A percentile compares a stretch with the other conserved stretches of the same genome.
Evolutionary conservation across 2,888 invertebrate species (phyloP).

Genomic region (Drosophila mayaguana): DNA sequence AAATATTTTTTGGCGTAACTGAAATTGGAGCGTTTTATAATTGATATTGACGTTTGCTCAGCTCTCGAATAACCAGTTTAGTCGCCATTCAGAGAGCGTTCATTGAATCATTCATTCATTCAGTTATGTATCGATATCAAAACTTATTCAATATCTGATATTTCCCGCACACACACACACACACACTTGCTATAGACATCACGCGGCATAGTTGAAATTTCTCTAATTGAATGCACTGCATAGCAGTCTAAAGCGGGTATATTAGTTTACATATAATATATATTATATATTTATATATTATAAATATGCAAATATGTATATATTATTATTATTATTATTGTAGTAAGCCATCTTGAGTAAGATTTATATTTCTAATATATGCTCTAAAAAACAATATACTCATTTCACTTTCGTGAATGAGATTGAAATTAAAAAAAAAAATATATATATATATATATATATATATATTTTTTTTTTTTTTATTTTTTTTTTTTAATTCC

Average conservation of each 20-base stretch:
- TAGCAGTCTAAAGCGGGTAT: neutral
- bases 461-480: no score
- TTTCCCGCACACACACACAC: neutral
- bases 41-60: slow-evolving; percentile 56
- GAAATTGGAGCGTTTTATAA: slow-evolving; percentile 38
- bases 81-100: slow-evolving; percentile 5
- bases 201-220: neutral
- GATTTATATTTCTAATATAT: no score
- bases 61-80: slow-evolving; percentile 33
- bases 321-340: no score
- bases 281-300: no score
- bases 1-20: neutral
- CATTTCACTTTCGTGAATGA: no score
- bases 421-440: no score
- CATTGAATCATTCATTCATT: neutral
- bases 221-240: slow-evolving; percentile 1
- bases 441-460: no score
- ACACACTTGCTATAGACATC: neutral
- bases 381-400: no score
- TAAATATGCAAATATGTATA: no score
- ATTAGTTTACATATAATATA: neutral
- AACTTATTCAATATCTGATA: neutral
- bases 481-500: no score
- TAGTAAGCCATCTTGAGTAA: no score
- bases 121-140: neutral